phyloP scores from a whole-genome alignment of 2,113 vertebrate genomes.

The Forbesichthys agassizii region DNA sequence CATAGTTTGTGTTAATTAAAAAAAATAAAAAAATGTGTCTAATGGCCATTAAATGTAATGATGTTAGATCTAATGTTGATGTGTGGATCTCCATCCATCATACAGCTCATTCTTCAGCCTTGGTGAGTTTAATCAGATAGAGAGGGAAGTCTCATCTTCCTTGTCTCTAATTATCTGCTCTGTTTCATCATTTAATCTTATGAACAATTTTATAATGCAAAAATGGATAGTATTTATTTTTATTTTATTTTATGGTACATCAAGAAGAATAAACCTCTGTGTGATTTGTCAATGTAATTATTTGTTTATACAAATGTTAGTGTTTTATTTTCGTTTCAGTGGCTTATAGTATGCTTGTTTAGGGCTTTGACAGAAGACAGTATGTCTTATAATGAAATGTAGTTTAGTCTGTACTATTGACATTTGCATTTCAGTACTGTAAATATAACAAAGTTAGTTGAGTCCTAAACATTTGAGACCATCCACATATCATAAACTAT shows the following conservation, averaged over 20 bases:
- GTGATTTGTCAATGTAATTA: slow-evolving; percentile 23
- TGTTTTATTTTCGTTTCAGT: not conserved
- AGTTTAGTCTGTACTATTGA: too few relatives aligned
- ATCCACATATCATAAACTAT: slow-evolving; percentile 45
- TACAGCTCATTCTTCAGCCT: slow-evolving; percentile 66
- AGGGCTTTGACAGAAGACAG: too few relatives aligned
- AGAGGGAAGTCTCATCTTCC: slow-evolving; percentile 54
- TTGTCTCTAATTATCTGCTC: slow-evolving; percentile 72
- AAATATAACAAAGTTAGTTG: too few relatives aligned
- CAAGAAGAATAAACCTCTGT: slow-evolving; percentile 35
- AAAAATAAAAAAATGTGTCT: slow-evolving; percentile 70
- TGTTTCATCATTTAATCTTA: slow-evolving; percentile 70
- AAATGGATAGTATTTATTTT: slow-evolving; percentile 16
- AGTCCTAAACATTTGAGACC: too few relatives aligned
- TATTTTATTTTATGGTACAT: not conserved
- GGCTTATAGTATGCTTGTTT: too few relatives aligned
- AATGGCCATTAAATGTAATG: slow-evolving; percentile 78
- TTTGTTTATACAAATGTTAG: slow-evolving; percentile 25
- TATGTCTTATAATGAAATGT: too few relatives aligned
- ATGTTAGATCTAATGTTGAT: slow-evolving; percentile 76
- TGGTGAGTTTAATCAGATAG: slow-evolving; percentile 72
- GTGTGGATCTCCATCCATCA: slow-evolving; percentile 71
- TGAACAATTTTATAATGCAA: not conserved
- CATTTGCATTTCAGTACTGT: too few relatives aligned
- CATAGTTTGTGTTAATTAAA: slow-evolving; percentile 78